Conservation (phyloP, 2,797 vertebrate genomes). For the Neomorphus geoffroyi region DNA sequence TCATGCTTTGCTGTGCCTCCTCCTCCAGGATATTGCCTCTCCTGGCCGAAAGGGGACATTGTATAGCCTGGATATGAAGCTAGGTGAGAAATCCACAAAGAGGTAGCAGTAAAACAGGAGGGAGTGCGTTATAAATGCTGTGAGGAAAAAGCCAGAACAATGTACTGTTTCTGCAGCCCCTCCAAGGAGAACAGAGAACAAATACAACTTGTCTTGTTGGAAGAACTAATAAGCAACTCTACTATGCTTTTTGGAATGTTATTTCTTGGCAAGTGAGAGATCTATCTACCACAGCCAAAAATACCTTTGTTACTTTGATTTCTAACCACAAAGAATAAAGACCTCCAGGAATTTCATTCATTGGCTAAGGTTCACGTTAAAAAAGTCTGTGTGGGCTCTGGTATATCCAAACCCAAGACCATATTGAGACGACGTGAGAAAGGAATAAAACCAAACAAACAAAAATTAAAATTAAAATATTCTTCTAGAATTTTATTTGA, state of each 20-base stretch:
- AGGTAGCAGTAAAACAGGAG: neutral
- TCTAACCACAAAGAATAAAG: neutral
- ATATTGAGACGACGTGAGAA: neutral
- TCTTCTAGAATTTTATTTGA: conserved; percentile 6
- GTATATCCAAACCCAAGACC: neutral
- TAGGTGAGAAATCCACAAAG: neutral
- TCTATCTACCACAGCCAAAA: conserved; percentile 22
- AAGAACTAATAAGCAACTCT: conserved; percentile 15
- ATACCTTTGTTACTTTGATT: conserved; percentile 19
- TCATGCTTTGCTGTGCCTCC: neutral
- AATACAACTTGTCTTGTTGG: neutral
- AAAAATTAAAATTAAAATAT: neutral
- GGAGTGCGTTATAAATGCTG: neutral
- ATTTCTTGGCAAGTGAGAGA: conserved; percentile 38
- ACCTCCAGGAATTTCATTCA: neutral
- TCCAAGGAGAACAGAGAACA: neutral
- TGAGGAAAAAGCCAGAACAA: neutral
- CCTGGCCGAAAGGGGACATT: neutral
- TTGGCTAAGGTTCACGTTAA: neutral
- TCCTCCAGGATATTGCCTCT: neutral
- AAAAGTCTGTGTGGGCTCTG: neutral
- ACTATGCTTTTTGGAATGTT: conserved; percentile 36
- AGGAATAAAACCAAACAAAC: neutral
- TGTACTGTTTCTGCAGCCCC: neutral
- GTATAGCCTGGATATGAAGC: neutral